Base-by-base conservation (phyloP, 1,140 invertebrate species). In the Caenorhabditis remanei region DNA sequence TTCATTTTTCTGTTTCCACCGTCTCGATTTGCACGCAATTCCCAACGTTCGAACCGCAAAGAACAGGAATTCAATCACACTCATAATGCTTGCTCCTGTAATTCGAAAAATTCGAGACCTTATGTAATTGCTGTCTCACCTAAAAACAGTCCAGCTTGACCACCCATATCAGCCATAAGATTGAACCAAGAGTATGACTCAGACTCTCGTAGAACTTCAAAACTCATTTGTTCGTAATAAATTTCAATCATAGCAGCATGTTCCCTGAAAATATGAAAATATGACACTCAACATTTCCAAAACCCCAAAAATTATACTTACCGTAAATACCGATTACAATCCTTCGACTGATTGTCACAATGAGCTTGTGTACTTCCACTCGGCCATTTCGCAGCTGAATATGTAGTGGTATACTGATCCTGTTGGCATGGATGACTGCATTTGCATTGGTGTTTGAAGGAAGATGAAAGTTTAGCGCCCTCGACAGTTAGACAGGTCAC, bases 141-240 rank as follows among this genome's bases (percentile, higher is more conserved):
- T 63, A 91, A 48, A 90, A 91, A 91, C 9, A 91, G 82, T 19
- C 91, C 91, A 14, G 89, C 88, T 86, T 91, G 91, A 11, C 91
- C 91, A 58, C 91, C 91, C 63, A 92, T 91, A 55, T 92, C 91
- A 19, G 91, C 93, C 48, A 92, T 87, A 40, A 92, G 86, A 85
- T 92, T 92, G 75, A 93, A 92, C 67, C 92, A 88, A 82, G 90
- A 85, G 84, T 92, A 92, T 16, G 92, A 89, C 84, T 93, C 91
- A n/a, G 89, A 88, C 75, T 92, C 91, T 40, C 85, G 87, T 53
- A 92, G 75, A 43, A 89, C 83, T 90, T 92, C 92, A 61, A 90
- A 92, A 55, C 87, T 90, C 92, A 93, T 93, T 82, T 93, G 91
- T 83, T 92, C 91, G 71, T 92, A 92, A 67, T 93, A 92, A 46